phyloP scores from a whole-genome alignment of 92 coral and sea anemone species.

The Phenganax marumi region DNA sequence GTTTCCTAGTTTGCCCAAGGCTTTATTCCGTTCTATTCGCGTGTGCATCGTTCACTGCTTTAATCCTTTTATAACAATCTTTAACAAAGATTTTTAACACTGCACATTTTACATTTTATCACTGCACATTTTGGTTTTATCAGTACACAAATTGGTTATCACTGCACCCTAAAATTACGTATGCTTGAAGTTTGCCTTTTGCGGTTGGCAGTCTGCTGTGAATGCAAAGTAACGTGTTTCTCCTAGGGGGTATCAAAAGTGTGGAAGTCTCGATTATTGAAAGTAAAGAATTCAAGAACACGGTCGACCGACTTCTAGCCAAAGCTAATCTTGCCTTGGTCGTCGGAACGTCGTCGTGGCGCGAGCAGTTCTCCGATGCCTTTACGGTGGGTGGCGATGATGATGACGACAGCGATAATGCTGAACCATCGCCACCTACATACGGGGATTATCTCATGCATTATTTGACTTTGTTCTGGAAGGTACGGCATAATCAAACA shows the following conservation, averaged over 20 bases:
- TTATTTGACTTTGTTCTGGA: conserved; percentile 96
- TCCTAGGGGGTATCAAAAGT: conserved; percentile 66
- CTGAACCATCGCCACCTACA: conserved; percentile 79
- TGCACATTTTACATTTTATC: too few species aligned
- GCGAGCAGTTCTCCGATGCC: conserved; percentile 96
- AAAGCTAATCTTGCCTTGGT: conserved; percentile 95
- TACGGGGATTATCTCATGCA: conserved; percentile 99
- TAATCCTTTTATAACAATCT: too few species aligned
- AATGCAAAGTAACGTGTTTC: background rate
- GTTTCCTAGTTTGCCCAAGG: too few species aligned
- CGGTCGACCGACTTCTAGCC: conserved; percentile 89
- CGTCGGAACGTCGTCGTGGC: conserved; percentile 94
- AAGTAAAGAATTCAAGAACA: conserved; percentile 97
- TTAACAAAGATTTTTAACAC: too few species aligned
- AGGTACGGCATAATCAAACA: conserved; percentile 10
- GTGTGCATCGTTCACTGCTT: too few species aligned
- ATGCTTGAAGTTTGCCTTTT: too few species aligned
- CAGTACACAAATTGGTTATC: too few species aligned
- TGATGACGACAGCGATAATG: conserved; percentile 67
- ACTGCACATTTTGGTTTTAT: too few species aligned
- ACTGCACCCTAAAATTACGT: too few species aligned
- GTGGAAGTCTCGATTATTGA: conserved; percentile 76
- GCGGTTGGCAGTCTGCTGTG: too few species aligned
- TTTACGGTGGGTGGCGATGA: conserved; percentile 89
- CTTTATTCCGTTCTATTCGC: too few species aligned